Evolutionary conservation across 2,888 invertebrate species (phyloP).

Genomic region (Synergus gifuensis): DNA sequence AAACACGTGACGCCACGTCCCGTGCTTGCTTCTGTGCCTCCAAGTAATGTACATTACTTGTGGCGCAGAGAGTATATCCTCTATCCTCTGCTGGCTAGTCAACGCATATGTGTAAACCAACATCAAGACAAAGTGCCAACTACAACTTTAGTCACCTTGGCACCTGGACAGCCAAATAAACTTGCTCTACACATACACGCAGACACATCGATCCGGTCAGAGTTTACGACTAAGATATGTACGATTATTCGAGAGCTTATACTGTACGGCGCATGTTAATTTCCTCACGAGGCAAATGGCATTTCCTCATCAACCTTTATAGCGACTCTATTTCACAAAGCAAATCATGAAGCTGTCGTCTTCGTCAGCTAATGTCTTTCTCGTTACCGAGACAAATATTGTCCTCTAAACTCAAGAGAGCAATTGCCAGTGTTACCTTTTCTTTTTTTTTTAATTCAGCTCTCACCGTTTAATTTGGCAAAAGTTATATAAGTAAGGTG

Average conservation of each 20-base stretch:
- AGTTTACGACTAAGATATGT: slow-evolving; percentile 10
- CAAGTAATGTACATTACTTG: slow-evolving; percentile 38
- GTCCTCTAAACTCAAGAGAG: neutral
- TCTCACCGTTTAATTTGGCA: no score
- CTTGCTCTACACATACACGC: neutral
- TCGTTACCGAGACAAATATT: slow-evolving; percentile 18
- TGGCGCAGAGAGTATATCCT: neutral
- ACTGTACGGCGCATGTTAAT: slow-evolving; percentile 30
- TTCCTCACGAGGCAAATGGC: slow-evolving; percentile 21
- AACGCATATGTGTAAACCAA: slow-evolving; percentile 17
- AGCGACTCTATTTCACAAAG: slow-evolving; percentile 38
- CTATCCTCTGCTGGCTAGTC: neutral
- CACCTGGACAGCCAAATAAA: slow-evolving; percentile 27
- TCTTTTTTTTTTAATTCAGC: no score
- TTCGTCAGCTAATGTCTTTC: neutral
- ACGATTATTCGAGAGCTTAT: slow-evolving; percentile 27
- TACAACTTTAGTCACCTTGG: neutral
- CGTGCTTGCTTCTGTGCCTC: neutral
- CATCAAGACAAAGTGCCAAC: neutral
- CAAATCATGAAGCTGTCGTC: slow-evolving; percentile 28
- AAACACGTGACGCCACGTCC: slow-evolving; percentile 14
- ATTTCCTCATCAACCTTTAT: slow-evolving; percentile 34
- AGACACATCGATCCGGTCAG: slow-evolving; percentile 1
- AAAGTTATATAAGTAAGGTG: neutral
- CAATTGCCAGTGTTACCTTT: neutral